These are phyloP conservation scores for Rana temporaria DNA, from an alignment of 2,113 vertebrate genomes.

Conservation along the genomic window DNA sequence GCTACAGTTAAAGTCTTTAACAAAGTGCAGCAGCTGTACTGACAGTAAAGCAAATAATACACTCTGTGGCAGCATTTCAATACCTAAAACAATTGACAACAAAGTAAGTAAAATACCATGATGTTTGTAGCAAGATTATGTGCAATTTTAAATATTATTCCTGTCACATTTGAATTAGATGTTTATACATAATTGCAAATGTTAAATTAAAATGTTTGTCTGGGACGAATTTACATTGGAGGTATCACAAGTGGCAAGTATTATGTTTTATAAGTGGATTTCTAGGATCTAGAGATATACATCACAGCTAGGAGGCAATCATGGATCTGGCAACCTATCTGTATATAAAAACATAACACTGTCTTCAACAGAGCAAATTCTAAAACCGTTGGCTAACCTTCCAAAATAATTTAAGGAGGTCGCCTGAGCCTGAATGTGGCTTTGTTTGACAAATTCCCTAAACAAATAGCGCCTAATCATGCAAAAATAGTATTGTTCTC, in stretches of 20 bases:
- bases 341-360: background rate
- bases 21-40: no score
- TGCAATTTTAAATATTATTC: no score
- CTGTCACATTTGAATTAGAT: no score
- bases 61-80: no score
- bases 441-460: background rate
- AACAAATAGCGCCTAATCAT: slow-evolving; percentile 5
- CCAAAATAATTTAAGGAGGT: background rate
- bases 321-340: background rate
- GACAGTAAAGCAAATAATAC: no score
- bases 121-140: no score
- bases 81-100: no score
- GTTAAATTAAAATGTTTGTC: no score
- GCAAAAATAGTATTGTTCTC: background rate
- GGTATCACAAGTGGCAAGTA: background rate
- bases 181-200: no score
- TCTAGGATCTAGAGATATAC: background rate
- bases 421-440: background rate
- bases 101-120: no score
- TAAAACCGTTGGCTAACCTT: background rate
- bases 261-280: background rate
- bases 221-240: background rate
- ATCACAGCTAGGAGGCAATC: background rate
- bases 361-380: background rate
- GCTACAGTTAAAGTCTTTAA: no score